Base-by-base conservation (phyloP, 2,113 vertebrate genomes). In the Platysternon megacephalum region DNA sequence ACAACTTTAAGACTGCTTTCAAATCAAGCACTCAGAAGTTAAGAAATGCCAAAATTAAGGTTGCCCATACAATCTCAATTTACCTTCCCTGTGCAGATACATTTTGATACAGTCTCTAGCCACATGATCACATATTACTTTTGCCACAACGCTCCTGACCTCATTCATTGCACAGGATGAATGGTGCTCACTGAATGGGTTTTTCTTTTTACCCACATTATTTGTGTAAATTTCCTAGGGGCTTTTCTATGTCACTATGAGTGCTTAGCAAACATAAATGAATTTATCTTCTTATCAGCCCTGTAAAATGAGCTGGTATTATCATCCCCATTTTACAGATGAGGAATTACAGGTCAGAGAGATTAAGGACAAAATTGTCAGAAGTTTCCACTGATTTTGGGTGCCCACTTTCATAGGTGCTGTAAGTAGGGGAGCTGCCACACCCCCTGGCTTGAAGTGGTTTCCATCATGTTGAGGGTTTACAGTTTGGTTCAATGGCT, bases 71-170 rank as follows among this genome's bases (percentile, higher is more conserved):
- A 72, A 39, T 72, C 65, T 72, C 17, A 10, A 5, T n/a, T 39
- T 72, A 3, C 19, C 65, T 19, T 72, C 19, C 17, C n/a, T 72
- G 65, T 72, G 35, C 17, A 11, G 5, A 39, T 72, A 10, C 19
- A 72, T n/a, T 72, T 68, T 72, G 35, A 19, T 72, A 16, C 35
- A 39, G 35, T 14, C 65, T 39, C 65, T 39, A 39, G 24, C 44
- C 32, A 2, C 32, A n/a, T 16, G 22, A 80, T n/a, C 88, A 32
- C 81, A 53, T 0, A 0, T 80, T 35, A 29, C 19, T 76, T 26
- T 58, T 55, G 35, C 78, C n/a, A 42, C 39, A 61, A 17, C 14
- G 14, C 3, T 88, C 17, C 2, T 44, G 1, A n/a, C 51, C 29
- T 81, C 42, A 79, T 12, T 12, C 28, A 68, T 46, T 61, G 28